These are phyloP conservation scores for Leucopsar rothschildi DNA, from an alignment of 2,113 vertebrate genomes.

Conservation along the genomic window DNA sequence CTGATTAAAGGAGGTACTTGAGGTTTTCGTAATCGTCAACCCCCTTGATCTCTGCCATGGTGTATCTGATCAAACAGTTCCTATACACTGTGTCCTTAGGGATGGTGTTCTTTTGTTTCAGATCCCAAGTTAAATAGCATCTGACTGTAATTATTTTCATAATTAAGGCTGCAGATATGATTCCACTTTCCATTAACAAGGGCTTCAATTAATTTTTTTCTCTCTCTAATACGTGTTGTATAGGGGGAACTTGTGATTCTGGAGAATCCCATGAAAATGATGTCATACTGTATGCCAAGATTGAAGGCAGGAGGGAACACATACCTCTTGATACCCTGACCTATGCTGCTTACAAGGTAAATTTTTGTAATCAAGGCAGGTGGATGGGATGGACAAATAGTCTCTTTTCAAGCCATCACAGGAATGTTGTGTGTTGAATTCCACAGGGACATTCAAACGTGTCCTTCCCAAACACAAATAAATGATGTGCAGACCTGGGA, in stretches of 20 bases:
- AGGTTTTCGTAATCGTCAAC: not conserved
- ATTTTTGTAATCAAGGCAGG: not conserved
- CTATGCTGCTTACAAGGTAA: conserved; percentile 92
- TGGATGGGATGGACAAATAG: not conserved
- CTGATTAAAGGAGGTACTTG: conserved; percentile 26
- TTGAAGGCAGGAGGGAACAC: conserved; percentile 84
- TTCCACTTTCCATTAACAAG: not conserved
- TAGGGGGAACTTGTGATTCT: conserved; percentile 89
- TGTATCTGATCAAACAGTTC: not conserved
- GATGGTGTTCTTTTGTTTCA: conserved; percentile 21
- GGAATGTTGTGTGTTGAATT: not conserved
- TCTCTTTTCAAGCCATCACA: not conserved
- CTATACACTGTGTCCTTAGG: not conserved
- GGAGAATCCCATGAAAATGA: conserved; percentile 91
- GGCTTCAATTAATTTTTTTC: not conserved
- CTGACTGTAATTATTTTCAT: conserved; percentile 11
- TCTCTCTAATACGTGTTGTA: not conserved
- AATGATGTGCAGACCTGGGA: not conserved
- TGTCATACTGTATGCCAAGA: conserved; percentile 85
- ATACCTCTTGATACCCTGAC: conserved; percentile 84
- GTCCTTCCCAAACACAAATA: not conserved
- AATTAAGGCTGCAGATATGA: not conserved
- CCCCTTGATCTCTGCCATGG: conserved; percentile 9
- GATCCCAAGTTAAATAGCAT: not conserved
- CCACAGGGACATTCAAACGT: not conserved